Base-by-base conservation (phyloP, 2,888 invertebrate genomes). In the Melanargia galathea region DNA sequence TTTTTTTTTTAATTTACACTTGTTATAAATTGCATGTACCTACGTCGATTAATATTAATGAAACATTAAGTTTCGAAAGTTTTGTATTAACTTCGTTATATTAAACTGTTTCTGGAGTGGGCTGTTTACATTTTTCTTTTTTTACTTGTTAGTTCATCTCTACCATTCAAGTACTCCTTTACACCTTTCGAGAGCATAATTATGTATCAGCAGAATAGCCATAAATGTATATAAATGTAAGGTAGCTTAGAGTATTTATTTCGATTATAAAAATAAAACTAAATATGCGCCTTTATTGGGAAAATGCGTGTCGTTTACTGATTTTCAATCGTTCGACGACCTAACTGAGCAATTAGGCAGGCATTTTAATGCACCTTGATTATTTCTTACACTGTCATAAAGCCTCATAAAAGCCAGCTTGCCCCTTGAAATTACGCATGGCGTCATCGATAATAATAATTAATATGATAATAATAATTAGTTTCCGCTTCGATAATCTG, bases 231-330 rank as follows among this genome's bases (percentile, higher is more conserved):
- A 56, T 56, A 45, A 26, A 45, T 56, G 10, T 56, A 30, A 45
- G 45, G 26, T 56, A 45, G 13, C 43, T 40, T 55, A 55, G 43
- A 45, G 5, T 56, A 56, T 56, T 56, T 56, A 56, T 56, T 56
- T 45, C 45, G 30, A 18, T 45, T 13, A 11, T 30, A 30, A 1
- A 13, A 30, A 16, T 30, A 18, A 18, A 13, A 18, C 20, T 22
- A 22, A 30, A 7, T 45, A 18, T 56, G 24, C 45, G 45, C 16
- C 45, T 57, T 57, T 46, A 57, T 57, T 57, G 57, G 57, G 30
- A 46, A 43, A 33, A n/a, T 30, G 46, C 46, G 20, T 33, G 24
- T 33, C 13, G 20, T 46, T 45, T 57, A 8, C 13, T n/a, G 13
- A 4, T 11, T 4, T 6, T 33, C 2, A 10, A 33, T 10, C n/a